Conservation (phyloP, 1,140 invertebrate species). For the Meloidogyne chitwoodi region DNA sequence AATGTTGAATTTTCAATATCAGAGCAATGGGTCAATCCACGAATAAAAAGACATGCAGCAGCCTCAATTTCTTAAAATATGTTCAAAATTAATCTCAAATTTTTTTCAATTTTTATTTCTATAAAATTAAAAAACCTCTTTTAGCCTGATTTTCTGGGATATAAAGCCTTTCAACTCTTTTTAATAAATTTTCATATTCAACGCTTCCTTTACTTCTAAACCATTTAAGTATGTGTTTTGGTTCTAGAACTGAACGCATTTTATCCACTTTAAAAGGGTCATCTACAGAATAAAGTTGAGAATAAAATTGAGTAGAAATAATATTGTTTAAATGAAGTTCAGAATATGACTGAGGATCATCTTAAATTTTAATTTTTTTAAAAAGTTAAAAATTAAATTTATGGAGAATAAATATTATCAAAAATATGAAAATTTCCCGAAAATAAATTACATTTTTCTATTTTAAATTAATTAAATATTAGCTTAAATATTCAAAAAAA, state of each 20-base stretch:
- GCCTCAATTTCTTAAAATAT: slow-evolving; percentile 6
- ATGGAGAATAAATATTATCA: too few relatives aligned
- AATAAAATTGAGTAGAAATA: slow-evolving; percentile 11
- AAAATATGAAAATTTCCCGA: neutral
- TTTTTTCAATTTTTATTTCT: neutral
- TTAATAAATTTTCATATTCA: slow-evolving; percentile 24
- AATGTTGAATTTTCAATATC: slow-evolving; percentile 2
- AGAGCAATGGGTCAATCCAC: slow-evolving; percentile 19
- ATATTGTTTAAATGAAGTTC: slow-evolving; percentile 11
- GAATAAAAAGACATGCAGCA: slow-evolving; percentile 23
- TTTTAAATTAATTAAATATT: too few relatives aligned
- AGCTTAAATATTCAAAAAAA: too few relatives aligned
- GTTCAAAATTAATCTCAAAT: neutral
- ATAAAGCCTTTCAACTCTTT: slow-evolving; percentile 8
- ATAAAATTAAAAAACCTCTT: neutral
- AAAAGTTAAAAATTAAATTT: too few relatives aligned
- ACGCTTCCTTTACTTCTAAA: neutral
- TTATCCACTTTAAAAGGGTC: slow-evolving; percentile 9
- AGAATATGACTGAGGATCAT: neutral
- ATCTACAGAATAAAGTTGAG: neutral
- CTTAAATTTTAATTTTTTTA: neutral
- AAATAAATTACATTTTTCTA: too few relatives aligned
- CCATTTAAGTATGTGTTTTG: neutral
- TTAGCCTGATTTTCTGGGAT: neutral
- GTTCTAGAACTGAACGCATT: slow-evolving; percentile 1